Evolutionary conservation across 2,888 invertebrate species (phyloP), one percentile per base, ranked within the genome.

Genomic region (Allolobophora icterica): DNA sequence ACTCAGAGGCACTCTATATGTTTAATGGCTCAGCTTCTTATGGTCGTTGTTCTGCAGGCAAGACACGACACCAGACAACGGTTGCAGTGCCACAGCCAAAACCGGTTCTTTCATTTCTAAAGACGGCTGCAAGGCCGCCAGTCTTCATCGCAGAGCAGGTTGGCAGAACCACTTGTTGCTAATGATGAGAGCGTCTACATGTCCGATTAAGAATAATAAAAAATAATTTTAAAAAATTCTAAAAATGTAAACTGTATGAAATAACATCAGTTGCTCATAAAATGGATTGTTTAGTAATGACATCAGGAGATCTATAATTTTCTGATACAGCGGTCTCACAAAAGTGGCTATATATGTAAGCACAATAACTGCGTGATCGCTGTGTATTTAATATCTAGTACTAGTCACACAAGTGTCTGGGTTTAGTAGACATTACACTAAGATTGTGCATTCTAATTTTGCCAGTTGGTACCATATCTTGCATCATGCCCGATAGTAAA

Each of bases 61-160:
- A 17, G 71, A 71, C 71, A n/a, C 71, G 8, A 71, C 71, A n/a
- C 38, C 35, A 34, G 87, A 34, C 17, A 33, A n/a, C 30, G 38
- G 24, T 87, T 87, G 87, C 87, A 38, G 87, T 38, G 34, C 87
- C 34, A 34, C 87, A 34, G 87, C 87, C 35, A 87, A 87, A 38
- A 87, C 87, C 35, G 34, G 87, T 87, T 87, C 87, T 34, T 87
- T 87, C 87, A 35, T 87, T 87, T 38, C 35, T 35, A 87, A 34
- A 38, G 87, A 87, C 87, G 38, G 87, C 38, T 87, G 87, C 30
- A 87, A 38, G 87, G 87, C 87, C 87, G 38, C 87, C 87, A 38
- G 35, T 87, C 87, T 87, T 35, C 87, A 87, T 87, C 38, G 87
- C 87, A 87, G 87, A 87, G 87, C 87, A 35, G 87, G 87, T 87